These are phyloP conservation scores for Pachymerium ferrugineum DNA, from an alignment of 2,888 invertebrate species.

Conservation along the genomic window DNA sequence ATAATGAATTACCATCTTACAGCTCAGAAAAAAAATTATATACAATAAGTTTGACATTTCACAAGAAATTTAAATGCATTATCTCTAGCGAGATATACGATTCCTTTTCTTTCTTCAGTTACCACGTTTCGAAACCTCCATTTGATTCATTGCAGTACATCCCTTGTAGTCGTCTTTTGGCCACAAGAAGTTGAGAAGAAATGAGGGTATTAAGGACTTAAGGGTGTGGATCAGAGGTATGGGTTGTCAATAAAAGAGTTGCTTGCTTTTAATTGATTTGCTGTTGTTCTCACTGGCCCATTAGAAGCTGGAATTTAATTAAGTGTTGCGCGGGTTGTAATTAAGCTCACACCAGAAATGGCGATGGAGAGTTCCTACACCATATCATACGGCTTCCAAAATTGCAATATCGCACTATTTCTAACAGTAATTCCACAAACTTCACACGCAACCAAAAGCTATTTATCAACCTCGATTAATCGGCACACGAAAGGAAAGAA, in stretches of 20 bases:
- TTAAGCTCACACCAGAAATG: background rate
- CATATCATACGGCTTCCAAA: background rate
- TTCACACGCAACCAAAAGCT: no score
- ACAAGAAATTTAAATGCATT: no score
- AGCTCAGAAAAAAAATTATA: no score
- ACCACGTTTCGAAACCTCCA: background rate
- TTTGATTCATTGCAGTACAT: background rate
- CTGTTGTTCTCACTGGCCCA: constrained; percentile 13
- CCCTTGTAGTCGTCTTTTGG: background rate
- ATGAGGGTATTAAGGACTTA: background rate
- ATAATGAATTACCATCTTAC: no score
- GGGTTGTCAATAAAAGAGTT: background rate
- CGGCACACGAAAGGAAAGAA: no score
- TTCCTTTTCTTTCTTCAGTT: background rate
- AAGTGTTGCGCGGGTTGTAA: background rate
- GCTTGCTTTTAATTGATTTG: constrained; percentile 8
- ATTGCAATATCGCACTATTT: background rate
- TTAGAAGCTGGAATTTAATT: constrained; percentile 6
- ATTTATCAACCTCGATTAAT: no score
- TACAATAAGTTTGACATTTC: no score
- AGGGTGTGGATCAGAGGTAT: background rate
- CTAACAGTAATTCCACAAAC: no score
- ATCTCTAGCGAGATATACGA: no score
- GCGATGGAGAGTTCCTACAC: background rate
- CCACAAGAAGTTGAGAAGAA: background rate